Conservation (phyloP, 2,797 vertebrate species). For the Karalla daura region DNA sequence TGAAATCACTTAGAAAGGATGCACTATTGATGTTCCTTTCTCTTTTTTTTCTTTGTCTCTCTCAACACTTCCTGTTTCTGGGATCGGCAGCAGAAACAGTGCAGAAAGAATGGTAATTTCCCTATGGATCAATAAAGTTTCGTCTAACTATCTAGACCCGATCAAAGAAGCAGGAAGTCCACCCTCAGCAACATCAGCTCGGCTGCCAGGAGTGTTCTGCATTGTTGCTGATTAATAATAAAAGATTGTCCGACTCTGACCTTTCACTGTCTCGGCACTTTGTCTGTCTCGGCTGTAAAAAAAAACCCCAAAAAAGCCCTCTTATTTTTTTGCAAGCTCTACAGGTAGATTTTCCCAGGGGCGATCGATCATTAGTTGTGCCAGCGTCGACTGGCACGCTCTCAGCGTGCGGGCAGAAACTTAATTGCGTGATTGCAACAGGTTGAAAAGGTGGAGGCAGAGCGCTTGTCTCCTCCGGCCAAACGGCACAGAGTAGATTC, state of each 20-base stretch:
- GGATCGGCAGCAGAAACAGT: background rate
- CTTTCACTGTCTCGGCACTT: no score
- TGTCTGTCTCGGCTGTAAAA: no score
- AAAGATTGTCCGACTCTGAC: no score
- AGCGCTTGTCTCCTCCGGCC: conserved; percentile 18
- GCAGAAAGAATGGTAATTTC: no score
- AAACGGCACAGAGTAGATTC: conserved; percentile 41
- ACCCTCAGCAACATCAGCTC: no score
- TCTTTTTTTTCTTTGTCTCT: background rate
- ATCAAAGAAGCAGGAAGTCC: no score
- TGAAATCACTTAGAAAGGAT: background rate
- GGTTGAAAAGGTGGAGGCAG: background rate
- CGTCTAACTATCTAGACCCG: no score
- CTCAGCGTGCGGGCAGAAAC: conserved; percentile 8
- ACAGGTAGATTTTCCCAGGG: background rate
- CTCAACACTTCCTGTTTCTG: background rate
- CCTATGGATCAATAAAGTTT: no score
- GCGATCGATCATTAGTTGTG: background rate
- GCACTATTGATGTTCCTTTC: background rate
- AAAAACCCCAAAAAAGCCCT: no score
- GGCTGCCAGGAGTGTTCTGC: no score
- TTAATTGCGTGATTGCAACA: background rate
- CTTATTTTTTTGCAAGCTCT: no score
- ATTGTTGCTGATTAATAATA: no score
- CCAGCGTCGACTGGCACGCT: background rate